These are phyloP conservation scores for Darwinula stevensoni DNA, from an alignment of 2,888 invertebrate genomes.

Conservation along the genomic window DNA sequence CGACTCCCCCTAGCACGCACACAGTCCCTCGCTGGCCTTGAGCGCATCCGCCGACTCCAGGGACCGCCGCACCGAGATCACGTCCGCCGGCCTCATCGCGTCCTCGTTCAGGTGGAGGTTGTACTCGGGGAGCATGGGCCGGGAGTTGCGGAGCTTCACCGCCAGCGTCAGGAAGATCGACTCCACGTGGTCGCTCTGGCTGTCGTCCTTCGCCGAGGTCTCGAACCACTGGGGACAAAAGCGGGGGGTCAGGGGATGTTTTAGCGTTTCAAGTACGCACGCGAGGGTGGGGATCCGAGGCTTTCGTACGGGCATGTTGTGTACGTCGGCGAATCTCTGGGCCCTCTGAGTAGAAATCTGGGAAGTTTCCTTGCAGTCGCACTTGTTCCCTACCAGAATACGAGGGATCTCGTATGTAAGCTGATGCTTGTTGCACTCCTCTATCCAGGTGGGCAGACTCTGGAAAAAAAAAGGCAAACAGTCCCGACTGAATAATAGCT, in stretches of 20 bases:
- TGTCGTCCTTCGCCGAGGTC: conserved; percentile 44
- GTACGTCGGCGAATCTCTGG: conserved; percentile 36
- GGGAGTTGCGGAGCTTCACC: conserved; percentile 35
- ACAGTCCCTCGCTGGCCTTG: too few species aligned
- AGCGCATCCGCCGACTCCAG: too few species aligned
- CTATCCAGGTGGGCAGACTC: conserved; percentile 39
- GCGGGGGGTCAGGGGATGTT: too few species aligned
- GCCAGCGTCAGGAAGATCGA: conserved; percentile 53
- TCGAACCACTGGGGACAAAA: conserved; percentile 28
- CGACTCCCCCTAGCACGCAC: too few species aligned
- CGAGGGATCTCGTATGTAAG: conserved; percentile 29
- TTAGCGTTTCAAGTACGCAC: too few species aligned
- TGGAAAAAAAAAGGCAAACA: conserved; percentile 14
- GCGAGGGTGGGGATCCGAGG: too few species aligned
- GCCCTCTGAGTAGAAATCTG: conserved; percentile 36
- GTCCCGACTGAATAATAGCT: background rate
- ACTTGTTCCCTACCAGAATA: conserved; percentile 49
- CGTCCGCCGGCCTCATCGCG: too few species aligned
- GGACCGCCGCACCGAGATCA: too few species aligned
- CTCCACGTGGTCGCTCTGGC: conserved; percentile 40
- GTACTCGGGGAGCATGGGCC: conserved; percentile 14
- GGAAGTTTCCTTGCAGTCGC: conserved; percentile 29
- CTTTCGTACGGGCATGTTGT: conserved; percentile 39
- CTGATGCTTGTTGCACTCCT: conserved; percentile 36
- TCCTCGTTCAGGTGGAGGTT: background rate